Percentiles rank a stretch among this genome's conserved stretches.
phyloP scores from a whole-genome alignment of 2,888 invertebrate genomes.

The Stenoptilia bipunctidactyla region DNA sequence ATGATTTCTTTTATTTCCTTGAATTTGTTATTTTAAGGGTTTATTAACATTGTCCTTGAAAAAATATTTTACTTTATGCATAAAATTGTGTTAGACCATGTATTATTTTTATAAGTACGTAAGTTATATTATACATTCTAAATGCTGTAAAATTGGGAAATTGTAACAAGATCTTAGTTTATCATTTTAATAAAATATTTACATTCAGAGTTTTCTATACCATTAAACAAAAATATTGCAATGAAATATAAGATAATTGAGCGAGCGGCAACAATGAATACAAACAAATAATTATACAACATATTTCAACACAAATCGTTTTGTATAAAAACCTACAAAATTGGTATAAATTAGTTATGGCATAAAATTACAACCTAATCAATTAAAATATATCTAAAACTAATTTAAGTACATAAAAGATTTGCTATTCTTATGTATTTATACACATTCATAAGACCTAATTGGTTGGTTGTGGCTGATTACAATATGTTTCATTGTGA shows the following conservation, averaged over 20 bases:
- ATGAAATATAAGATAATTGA: neutral
- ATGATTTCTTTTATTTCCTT: conserved; percentile 2
- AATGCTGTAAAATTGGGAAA: too few relatives aligned
- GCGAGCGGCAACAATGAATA: neutral
- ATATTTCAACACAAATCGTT: neutral
- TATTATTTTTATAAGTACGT: too few relatives aligned
- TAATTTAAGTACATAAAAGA: conserved; percentile 55
- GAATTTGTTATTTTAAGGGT: neutral
- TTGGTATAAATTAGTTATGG: conserved; percentile 57
- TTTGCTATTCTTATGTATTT: neutral
- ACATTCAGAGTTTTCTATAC: too few relatives aligned
- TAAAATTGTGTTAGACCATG: too few relatives aligned
- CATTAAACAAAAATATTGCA: too few relatives aligned
- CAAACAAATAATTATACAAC: neutral
- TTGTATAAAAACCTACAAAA: conserved; percentile 1
- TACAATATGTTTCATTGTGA: too few relatives aligned
- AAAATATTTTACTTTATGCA: neutral
- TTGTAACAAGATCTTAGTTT: too few relatives aligned
- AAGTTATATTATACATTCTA: too few relatives aligned
- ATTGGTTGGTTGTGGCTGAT: too few relatives aligned
- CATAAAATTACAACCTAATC: conserved; percentile 53
- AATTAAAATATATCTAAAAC: conserved; percentile 38
- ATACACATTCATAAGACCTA: too few relatives aligned
- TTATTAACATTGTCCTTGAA: neutral
- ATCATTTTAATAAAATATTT: too few relatives aligned